Percentiles rank a stretch among this genome's conserved stretches.
Conservation (phyloP, 2,888 invertebrate species). For the Zonitis immaculata region DNA sequence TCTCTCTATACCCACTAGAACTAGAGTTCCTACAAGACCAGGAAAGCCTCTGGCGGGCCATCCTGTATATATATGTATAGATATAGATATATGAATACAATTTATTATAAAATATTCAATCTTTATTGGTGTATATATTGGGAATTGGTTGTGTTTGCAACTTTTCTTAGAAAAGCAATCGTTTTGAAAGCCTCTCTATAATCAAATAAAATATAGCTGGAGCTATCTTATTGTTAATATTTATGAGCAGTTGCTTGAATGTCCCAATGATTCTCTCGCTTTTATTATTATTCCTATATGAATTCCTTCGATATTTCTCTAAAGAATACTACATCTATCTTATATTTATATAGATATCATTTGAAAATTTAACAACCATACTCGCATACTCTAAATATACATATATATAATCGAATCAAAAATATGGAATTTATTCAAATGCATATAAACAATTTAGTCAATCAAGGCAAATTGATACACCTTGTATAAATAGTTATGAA, state of each 20-base stretch:
- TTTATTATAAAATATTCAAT: conserved; percentile 8
- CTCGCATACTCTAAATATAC: too few species aligned
- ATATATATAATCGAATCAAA: too few species aligned
- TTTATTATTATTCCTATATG: conserved; percentile 4
- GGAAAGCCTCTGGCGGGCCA: too few species aligned
- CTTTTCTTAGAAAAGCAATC: neutral
- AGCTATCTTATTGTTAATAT: conserved; percentile 27
- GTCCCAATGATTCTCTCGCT: conserved; percentile 22
- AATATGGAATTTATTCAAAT: too few species aligned
- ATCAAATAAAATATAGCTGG: conserved; percentile 15
- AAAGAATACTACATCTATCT: neutral
- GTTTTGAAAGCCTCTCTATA: conserved; percentile 14
- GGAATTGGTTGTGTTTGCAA: conserved; percentile 9
- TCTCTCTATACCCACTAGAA: too few species aligned
- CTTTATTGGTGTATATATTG: conserved; percentile 2
- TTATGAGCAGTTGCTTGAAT: conserved; percentile 30
- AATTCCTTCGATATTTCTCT: neutral
- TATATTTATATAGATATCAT: neutral
- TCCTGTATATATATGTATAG: too few species aligned
- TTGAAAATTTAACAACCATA: neutral
- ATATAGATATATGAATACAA: too few species aligned
- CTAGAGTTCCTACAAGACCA: too few species aligned
- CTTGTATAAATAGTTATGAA: too few species aligned
- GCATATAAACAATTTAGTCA: too few species aligned
- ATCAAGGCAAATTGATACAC: too few species aligned